These are phyloP conservation scores for Trematomus loennbergii DNA, from an alignment of 2,113 vertebrate species.

Conservation along the genomic window DNA sequence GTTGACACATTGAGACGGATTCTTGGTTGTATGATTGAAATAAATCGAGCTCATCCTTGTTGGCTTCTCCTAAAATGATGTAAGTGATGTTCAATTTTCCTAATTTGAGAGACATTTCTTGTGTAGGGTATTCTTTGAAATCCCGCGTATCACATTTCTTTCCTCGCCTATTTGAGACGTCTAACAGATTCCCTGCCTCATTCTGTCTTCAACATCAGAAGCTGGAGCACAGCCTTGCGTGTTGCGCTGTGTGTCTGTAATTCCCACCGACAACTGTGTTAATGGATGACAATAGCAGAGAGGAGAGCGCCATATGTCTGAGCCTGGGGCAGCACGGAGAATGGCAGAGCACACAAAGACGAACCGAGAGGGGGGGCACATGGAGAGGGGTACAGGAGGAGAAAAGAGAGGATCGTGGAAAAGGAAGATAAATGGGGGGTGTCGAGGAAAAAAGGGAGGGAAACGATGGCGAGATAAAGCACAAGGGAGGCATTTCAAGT, in stretches of 20 bases:
- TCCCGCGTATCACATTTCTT: slow-evolving; percentile 21
- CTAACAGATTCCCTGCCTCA: slow-evolving; percentile 42
- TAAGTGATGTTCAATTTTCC: not conserved
- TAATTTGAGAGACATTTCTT: not conserved
- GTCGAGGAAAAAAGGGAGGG: not conserved
- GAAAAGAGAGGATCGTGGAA: slow-evolving; percentile 10
- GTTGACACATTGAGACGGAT: too few relatives aligned
- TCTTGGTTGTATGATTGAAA: too few relatives aligned
- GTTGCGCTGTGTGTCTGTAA: slow-evolving; percentile 75
- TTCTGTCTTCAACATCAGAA: slow-evolving; percentile 62
- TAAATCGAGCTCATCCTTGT: too few relatives aligned
- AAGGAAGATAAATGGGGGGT: not conserved
- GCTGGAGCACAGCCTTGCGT: slow-evolving; percentile 61
- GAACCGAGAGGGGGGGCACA: slow-evolving; percentile 18
- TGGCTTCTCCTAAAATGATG: not conserved
- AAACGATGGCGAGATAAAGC: slow-evolving; percentile 1
- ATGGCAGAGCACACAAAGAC: slow-evolving; percentile 76
- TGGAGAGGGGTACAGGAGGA: slow-evolving; percentile 15
- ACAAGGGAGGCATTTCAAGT: not conserved
- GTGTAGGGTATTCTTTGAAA: slow-evolving; percentile 35
- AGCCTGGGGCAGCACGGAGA: slow-evolving; percentile 77
- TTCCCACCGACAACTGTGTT: slow-evolving; percentile 85
- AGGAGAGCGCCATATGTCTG: slow-evolving; percentile 81
- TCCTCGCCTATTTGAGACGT: slow-evolving; percentile 43
- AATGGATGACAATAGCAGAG: slow-evolving; percentile 84